Base-by-base conservation (phyloP, 2,797 vertebrate genomes). In the Sebastes glaucus region DNA sequence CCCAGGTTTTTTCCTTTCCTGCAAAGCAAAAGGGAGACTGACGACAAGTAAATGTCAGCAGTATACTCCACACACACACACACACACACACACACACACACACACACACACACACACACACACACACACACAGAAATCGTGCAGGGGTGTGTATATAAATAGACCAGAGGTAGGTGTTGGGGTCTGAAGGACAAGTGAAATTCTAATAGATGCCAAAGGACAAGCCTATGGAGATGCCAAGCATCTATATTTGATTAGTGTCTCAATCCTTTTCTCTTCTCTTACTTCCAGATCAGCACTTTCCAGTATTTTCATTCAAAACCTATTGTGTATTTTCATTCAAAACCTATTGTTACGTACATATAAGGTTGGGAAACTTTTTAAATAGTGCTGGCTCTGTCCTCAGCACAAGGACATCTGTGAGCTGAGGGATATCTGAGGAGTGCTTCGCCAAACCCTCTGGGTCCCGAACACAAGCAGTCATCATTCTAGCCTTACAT, bases 171-270 rank as follows among this genome's bases (percentile, higher is more conserved):
- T 89, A 83, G 78, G 73, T 79, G 84, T 82, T 49, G 22, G 72
- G 83, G 87, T 90, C 85, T 85, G 65, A 80, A 89, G 88, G 86
- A 88, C 82, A 89, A 87, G 80, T 87, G 83, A 66, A 82, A 85
- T 89, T 91, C 88, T 92, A 92, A 93, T 91, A 76, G 88, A 84
- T 89, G 88, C 77, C 86, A 92, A 83, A 92, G 91, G 86, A 88
- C 83, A 86, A 20, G 74, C 76, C 84, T 60, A 42, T 35, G 25
- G 83, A 89, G 90, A 87, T 76, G n/a, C 55, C 18, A 13, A 65
- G 33, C 63, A 46, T 85, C 75, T 74, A 73, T 86, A 79, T 88
- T 80, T 74, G 30, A 82, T 83, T 60, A 57, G 32, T 42, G 11
- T 71, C 49, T 74, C 38, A 27, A 25, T 59, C 38, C 33, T 60